These are phyloP conservation scores for Pimephales promelas DNA, from an alignment of 2,113 vertebrate species.

Conservation along the genomic window DNA sequence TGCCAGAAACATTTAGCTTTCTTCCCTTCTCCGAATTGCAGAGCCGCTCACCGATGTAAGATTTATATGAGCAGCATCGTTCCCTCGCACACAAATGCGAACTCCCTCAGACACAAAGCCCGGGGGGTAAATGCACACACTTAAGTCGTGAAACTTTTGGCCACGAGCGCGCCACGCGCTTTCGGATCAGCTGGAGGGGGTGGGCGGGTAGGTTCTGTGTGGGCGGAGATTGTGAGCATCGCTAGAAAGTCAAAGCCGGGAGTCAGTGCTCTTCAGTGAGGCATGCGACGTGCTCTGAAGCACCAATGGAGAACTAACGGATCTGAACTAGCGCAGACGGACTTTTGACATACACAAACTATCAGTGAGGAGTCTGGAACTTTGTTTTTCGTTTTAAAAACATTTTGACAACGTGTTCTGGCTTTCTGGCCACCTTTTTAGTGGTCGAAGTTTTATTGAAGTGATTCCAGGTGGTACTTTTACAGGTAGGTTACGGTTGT, in stretches of 20 bases:
- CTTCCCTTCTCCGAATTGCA: background rate
- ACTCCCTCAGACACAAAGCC: slow-evolving; percentile 55
- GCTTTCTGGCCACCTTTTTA: background rate
- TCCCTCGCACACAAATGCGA: background rate
- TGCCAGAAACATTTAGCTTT: background rate
- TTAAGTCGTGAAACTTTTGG: slow-evolving; percentile 64
- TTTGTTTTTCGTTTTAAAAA: background rate
- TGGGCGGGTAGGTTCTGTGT: slow-evolving; percentile 17
- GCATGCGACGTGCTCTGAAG: slow-evolving; percentile 60
- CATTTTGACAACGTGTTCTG: slow-evolving; percentile 2
- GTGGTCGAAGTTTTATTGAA: background rate
- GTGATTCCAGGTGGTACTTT: background rate
- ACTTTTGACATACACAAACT: slow-evolving; percentile 42
- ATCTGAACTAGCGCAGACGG: slow-evolving; percentile 47
- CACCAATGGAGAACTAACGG: slow-evolving; percentile 66
- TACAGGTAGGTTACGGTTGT: slow-evolving; percentile 4
- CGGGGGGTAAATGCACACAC: slow-evolving; percentile 44
- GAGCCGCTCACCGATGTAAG: background rate
- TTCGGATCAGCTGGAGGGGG: slow-evolving; percentile 67
- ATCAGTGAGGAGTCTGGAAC: slow-evolving; percentile 45
- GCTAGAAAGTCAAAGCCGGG: slow-evolving; percentile 62
- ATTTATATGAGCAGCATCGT: too few relatives aligned
- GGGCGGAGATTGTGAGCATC: slow-evolving; percentile 69
- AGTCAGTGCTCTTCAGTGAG: slow-evolving; percentile 59
- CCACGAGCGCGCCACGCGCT: slow-evolving; percentile 80